Evolutionary conservation across 2,113 vertebrate genomes (phyloP).

Genomic region (Toxotes jaculatrix): DNA sequence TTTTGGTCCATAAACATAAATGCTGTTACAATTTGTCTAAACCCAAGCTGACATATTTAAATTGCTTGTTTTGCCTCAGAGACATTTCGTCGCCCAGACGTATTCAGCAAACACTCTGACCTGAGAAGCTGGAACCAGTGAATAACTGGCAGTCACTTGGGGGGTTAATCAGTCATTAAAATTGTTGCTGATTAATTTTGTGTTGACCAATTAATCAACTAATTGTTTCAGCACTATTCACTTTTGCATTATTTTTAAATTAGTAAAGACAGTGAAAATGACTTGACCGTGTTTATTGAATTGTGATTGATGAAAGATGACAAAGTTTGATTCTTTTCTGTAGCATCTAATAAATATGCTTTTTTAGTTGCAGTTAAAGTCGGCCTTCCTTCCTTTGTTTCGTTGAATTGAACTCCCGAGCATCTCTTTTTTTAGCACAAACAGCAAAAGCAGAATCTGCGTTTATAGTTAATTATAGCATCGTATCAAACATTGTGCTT

Average conservation of each 20-base stretch:
- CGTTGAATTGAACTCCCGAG: background rate
- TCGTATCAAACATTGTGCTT: constrained; percentile 45
- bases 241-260: background rate
- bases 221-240: background rate
- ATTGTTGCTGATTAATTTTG: background rate
- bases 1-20: background rate
- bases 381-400: constrained; percentile 22
- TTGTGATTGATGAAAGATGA: background rate
- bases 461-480: constrained; percentile 67
- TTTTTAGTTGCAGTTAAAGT: constrained; percentile 10
- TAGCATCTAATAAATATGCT: background rate
- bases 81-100: no score
- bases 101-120: background rate
- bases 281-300: background rate
- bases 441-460: constrained; percentile 8
- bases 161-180: background rate
- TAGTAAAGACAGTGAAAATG: background rate
- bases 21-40: background rate
- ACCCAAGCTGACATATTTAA: background rate
- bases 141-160: background rate
- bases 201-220: background rate
- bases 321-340: background rate
- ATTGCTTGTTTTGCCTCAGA: background rate
- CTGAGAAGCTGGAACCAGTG: background rate
- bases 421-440: background rate